A percentile compares a stretch with the other conserved stretches of the same genome.
phyloP scores from a whole-genome alignment of 2,888 invertebrate genomes.

The Scaptomyza flava region DNA sequence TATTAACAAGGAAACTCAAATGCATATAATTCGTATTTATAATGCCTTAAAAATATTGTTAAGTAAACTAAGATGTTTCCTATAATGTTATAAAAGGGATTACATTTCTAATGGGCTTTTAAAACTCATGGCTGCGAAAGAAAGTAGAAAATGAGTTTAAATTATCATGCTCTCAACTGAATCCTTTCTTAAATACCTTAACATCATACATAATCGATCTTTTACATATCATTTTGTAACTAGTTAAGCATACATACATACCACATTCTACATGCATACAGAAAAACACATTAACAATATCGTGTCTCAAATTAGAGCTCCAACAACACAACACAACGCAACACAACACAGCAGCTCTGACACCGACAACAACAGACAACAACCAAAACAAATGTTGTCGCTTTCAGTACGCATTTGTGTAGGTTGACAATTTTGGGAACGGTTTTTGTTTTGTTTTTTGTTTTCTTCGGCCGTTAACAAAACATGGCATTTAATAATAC shows the following conservation, averaged over 20 bases:
- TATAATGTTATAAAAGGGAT: no score
- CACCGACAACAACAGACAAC: conserved; percentile 35
- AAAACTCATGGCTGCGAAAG: no score
- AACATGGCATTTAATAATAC: conserved; percentile 79
- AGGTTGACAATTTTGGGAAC: conserved; percentile 77
- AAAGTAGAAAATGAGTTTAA: no score
- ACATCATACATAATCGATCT: no score
- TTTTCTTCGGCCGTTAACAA: conserved; percentile 71
- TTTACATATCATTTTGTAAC: no score
- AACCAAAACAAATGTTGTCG: conserved; percentile 58
- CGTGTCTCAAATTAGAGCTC: conserved; percentile 69
- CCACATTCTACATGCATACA: not conserved
- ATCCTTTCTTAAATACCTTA: not conserved
- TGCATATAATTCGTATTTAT: no score
- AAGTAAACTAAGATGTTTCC: no score
- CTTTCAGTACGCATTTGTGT: conserved; percentile 58
- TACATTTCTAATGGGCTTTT: no score
- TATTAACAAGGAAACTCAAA: no score
- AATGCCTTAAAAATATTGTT: no score
- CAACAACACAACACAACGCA: conserved; percentile 39
- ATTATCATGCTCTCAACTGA: not conserved
- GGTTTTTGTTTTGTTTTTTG: conserved; percentile 47
- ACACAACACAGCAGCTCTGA: conserved; percentile 42
- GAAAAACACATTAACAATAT: conserved; percentile 71
- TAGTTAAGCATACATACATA: not conserved